Evolutionary conservation across 1,140 invertebrate genomes (phyloP).

Genomic region (Macrobrachium rosenbergii): DNA sequence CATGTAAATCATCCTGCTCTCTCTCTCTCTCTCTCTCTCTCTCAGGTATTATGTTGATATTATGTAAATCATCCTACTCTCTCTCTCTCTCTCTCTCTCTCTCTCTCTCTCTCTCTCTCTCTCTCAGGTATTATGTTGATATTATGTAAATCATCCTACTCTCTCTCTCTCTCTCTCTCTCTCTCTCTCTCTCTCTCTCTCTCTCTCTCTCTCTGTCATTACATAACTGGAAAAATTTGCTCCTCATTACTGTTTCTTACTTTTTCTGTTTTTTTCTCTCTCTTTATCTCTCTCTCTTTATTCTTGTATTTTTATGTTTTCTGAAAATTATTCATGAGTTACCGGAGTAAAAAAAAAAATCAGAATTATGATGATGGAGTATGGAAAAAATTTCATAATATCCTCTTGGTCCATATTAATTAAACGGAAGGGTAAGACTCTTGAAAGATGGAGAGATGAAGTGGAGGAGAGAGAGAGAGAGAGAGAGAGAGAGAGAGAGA

Average conservation of each 20-base stretch:
- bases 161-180: conserved; percentile 23
- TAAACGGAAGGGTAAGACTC: not conserved
- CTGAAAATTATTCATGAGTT: no score
- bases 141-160: not conserved
- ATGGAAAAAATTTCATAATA: not conserved
- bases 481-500: conserved; percentile 5
- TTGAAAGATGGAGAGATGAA: not conserved
- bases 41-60: no score
- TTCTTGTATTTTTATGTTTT: not conserved
- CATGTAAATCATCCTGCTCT: no score
- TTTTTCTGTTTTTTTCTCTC: not conserved
- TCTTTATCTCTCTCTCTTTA: conserved; percentile 6
- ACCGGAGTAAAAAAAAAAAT: no score
- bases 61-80: no score
- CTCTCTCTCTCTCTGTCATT: not conserved
- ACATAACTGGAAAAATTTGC: not conserved
- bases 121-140: not conserved
- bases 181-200: conserved; percentile 18
- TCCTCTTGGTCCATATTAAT: not conserved
- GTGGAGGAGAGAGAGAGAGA: not conserved
- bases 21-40: conserved; percentile 23
- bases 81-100: conserved; percentile 22
- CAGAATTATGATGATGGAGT: no score
- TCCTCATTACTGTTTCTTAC: not conserved
- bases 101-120: no score